Conservation (phyloP, 2,797 vertebrate genomes). For the Hemitrygon akajei region DNA sequence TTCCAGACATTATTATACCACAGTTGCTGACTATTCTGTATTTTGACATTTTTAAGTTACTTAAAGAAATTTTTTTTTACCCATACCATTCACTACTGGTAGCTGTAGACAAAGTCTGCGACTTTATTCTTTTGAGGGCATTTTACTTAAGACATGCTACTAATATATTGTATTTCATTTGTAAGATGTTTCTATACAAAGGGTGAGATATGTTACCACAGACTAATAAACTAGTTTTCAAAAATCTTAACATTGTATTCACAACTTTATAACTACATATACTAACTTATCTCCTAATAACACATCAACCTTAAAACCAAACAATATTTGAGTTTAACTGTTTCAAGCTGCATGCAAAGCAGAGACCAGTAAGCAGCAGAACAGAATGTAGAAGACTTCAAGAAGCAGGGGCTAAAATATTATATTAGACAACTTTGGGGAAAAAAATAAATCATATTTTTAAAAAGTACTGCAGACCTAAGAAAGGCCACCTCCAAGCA, state of each 20-base stretch:
- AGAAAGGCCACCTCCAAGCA: background rate
- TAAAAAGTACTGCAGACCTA: background rate
- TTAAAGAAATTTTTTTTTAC: background rate
- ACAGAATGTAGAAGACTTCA: background rate
- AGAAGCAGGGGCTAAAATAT: background rate
- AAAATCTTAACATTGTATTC: background rate
- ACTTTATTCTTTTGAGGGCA: background rate
- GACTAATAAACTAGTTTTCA: background rate
- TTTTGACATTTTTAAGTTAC: background rate
- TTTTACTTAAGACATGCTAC: background rate
- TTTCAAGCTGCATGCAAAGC: constrained; percentile 10
- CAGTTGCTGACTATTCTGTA: background rate
- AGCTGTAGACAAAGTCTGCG: background rate
- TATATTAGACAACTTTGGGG: background rate
- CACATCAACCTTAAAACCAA: background rate
- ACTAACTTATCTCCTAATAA: background rate
- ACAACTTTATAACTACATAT: background rate
- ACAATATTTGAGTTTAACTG: background rate
- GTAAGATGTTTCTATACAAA: background rate
- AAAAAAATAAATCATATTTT: background rate
- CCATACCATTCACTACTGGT: background rate
- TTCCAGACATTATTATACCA: background rate
- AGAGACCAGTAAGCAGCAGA: background rate
- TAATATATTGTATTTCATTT: background rate
- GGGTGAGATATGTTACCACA: background rate